Evolutionary conservation across 1,140 invertebrate genomes (phyloP).

Genomic region (Hormaphis cornu): DNA sequence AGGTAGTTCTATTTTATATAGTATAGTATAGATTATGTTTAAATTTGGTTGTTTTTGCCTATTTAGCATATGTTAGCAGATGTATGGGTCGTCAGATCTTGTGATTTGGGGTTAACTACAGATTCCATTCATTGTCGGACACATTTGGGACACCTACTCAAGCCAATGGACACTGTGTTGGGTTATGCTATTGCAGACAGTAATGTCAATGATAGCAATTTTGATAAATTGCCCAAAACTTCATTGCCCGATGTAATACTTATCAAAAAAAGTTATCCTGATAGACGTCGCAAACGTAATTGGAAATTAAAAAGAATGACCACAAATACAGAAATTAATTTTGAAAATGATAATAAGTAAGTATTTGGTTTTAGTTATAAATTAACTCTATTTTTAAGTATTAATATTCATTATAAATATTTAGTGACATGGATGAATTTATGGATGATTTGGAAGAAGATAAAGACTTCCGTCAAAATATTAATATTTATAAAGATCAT

Average conservation of each 20-base stretch:
- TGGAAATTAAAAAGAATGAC: constrained; percentile 90
- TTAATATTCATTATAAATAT: neutral
- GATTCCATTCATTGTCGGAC: constrained; percentile 75
- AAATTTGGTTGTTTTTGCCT: no score
- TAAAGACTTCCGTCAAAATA: constrained; percentile 69
- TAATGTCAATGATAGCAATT: constrained; percentile 81
- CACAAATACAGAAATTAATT: constrained; percentile 52
- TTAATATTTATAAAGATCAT: constrained; percentile 77
- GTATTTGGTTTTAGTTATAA: constrained; percentile 37
- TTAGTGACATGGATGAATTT: constrained; percentile 87
- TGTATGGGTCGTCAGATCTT: constrained; percentile 83
- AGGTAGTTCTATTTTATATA: no score
- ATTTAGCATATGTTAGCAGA: constrained; percentile 78
- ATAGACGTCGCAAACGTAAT: constrained; percentile 56
- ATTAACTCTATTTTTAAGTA: neutral
- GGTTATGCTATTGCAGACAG: constrained; percentile 78
- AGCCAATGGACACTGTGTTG: constrained; percentile 83
- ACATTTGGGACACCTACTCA: constrained; percentile 88
- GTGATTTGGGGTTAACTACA: constrained; percentile 78
- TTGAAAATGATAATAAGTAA: constrained; percentile 58
- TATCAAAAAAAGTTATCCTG: constrained; percentile 84
- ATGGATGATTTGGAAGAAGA: constrained; percentile 97
- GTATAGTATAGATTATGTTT: no score
- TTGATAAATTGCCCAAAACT: constrained; percentile 69
- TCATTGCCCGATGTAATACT: constrained; percentile 80